phyloP scores from a whole-genome alignment of 1,140 invertebrate genomes.

The Pectinophora gossypiella region DNA sequence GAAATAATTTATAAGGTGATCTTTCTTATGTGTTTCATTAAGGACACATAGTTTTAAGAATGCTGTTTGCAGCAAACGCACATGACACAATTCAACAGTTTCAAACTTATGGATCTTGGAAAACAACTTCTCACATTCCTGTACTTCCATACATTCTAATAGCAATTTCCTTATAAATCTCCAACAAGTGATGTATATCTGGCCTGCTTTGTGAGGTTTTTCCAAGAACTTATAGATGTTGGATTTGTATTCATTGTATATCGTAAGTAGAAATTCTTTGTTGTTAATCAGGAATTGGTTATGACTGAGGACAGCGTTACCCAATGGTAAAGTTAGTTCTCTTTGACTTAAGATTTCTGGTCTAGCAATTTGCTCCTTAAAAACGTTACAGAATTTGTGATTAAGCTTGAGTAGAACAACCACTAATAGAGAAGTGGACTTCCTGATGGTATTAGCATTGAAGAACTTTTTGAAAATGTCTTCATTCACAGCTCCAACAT shows the following conservation, averaged over 20 bases:
- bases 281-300: constrained; percentile 50
- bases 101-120: constrained; percentile 78
- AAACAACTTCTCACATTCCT: constrained; percentile 73
- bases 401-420: constrained; percentile 71
- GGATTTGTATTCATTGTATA: constrained; percentile 76
- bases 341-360: constrained; percentile 67
- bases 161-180: constrained; percentile 73
- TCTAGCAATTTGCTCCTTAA: constrained; percentile 60
- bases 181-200: constrained; percentile 76
- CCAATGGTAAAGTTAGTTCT: constrained; percentile 76
- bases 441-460: constrained; percentile 60
- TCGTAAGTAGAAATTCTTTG: constrained; percentile 56
- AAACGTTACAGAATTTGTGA: constrained; percentile 56
- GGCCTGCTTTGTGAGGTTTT: constrained; percentile 79
- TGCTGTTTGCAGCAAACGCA: constrained; percentile 72
- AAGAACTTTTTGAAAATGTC: constrained; percentile 72
- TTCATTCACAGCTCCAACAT: constrained; percentile 61
- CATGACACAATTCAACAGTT: constrained; percentile 74
- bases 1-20: constrained; percentile 73
- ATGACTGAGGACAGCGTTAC: constrained; percentile 66
- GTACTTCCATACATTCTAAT: constrained; percentile 73
- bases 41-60: constrained; percentile 69
- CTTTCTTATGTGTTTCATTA: constrained; percentile 43
- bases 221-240: constrained; percentile 77
- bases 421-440: constrained; percentile 71